A percentile compares a stretch with the other conserved stretches of the same genome.
These are phyloP conservation scores for Nomada hirtipes DNA, from an alignment of 2,888 invertebrate genomes.

Conservation along the genomic window DNA sequence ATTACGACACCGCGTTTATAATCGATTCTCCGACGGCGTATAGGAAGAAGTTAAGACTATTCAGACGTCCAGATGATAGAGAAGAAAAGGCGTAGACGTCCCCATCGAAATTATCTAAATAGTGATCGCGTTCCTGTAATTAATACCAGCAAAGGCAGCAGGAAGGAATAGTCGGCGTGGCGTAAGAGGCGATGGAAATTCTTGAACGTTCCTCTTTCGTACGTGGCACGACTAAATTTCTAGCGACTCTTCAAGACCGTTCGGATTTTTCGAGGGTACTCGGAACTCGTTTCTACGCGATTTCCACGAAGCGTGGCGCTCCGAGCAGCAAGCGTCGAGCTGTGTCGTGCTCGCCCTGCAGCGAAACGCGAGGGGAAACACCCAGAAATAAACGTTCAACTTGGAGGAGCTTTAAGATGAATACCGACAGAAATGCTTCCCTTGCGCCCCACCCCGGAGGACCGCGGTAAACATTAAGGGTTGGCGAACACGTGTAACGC, in stretches of 20 bases:
- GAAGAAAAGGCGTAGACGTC: background rate
- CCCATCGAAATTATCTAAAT: no score
- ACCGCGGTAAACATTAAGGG: slow-evolving; percentile 55
- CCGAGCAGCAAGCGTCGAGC: slow-evolving; percentile 18
- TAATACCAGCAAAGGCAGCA: no score
- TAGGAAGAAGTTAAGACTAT: background rate
- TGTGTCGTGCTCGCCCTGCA: slow-evolving; percentile 34
- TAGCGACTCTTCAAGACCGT: background rate
- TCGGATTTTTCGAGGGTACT: slow-evolving; percentile 3
- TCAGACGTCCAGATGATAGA: no score
- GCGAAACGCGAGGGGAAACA: slow-evolving; percentile 35
- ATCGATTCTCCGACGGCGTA: background rate
- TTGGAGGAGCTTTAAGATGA: slow-evolving; percentile 23
- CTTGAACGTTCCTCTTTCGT: background rate
- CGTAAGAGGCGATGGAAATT: background rate
- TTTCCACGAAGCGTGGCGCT: slow-evolving; percentile 40
- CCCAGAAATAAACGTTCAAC: slow-evolving; percentile 65
- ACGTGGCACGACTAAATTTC: background rate
- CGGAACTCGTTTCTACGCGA: slow-evolving; percentile 32
- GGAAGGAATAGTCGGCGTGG: background rate
- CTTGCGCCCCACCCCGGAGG: slow-evolving; percentile 13
- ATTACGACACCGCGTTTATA: background rate
- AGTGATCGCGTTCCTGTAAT: no score
- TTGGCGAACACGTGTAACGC: slow-evolving; percentile 64
- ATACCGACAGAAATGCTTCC: slow-evolving; percentile 43